Evolutionary conservation across 2,888 invertebrate genomes (phyloP).

Genomic region (Synanthedon vespiformis): DNA sequence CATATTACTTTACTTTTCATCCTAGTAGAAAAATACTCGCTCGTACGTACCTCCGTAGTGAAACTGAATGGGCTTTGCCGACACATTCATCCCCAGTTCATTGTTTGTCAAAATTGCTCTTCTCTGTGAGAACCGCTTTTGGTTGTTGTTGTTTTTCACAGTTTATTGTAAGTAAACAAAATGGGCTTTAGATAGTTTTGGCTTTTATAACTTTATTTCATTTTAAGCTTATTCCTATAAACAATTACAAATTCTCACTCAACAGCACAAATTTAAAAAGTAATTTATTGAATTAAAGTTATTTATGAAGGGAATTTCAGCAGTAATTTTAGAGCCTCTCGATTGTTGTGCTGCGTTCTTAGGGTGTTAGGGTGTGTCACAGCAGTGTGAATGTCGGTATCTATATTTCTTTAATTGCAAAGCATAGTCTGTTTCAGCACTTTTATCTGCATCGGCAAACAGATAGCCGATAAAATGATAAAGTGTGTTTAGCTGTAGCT

Average conservation of each 20-base stretch:
- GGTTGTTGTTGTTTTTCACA: slow-evolving; percentile 37
- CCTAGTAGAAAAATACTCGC: neutral
- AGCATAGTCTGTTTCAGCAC: slow-evolving; percentile 33
- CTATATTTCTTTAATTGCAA: slow-evolving; percentile 7
- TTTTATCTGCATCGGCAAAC: slow-evolving; percentile 54
- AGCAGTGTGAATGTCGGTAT: too few species aligned
- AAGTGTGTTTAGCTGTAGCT: slow-evolving; percentile 63
- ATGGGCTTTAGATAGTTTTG: neutral
- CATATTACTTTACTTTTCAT: neutral
- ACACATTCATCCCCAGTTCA: slow-evolving; percentile 55
- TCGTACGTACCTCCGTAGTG: slow-evolving; percentile 9
- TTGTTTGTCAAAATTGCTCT: slow-evolving; percentile 66
- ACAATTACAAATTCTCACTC: too few species aligned
- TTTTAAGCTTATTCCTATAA: too few species aligned
- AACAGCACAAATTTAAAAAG: too few species aligned
- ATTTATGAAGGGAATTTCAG: too few species aligned
- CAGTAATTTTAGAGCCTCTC: too few species aligned
- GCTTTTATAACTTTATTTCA: slow-evolving; percentile 5
- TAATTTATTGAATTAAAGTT: too few species aligned
- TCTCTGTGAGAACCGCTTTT: slow-evolving; percentile 51
- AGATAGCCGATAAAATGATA: slow-evolving; percentile 62
- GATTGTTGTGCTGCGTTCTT: too few species aligned
- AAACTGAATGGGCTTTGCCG: slow-evolving; percentile 26
- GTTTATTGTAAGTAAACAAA: slow-evolving; percentile 15
- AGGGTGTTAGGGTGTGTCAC: too few species aligned